phyloP scores from a whole-genome alignment of 2,113 vertebrate genomes.

The Bambusicola thoracicus region DNA sequence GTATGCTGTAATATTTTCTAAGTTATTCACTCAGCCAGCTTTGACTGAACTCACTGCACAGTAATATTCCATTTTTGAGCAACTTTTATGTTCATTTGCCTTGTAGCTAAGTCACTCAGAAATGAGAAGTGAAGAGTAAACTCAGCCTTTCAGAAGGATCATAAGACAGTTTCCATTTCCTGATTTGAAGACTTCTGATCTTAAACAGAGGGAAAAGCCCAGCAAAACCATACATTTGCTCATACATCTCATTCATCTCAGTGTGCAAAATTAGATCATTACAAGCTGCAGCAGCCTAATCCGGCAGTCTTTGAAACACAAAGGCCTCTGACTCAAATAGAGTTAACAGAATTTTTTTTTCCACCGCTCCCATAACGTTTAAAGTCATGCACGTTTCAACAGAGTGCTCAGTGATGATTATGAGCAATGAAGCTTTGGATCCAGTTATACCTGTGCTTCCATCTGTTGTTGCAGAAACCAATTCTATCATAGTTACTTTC shows the following conservation, averaged over 20 bases:
- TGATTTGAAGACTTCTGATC: not conserved
- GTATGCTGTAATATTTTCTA: not conserved
- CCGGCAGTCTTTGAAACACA: conserved; percentile 30
- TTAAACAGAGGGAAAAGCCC: not conserved
- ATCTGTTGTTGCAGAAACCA: conserved; percentile 52
- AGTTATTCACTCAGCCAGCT: not conserved
- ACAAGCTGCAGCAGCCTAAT: conserved; percentile 14
- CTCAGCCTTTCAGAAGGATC: not conserved
- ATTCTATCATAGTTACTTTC: conserved; percentile 27
- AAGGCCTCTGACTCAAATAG: conserved; percentile 12
- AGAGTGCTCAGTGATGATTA: conserved; percentile 15
- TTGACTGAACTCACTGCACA: not conserved
- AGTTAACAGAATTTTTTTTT: conserved; percentile 7
- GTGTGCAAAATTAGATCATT: conserved; percentile 10
- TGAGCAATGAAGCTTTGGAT: conserved; percentile 40
- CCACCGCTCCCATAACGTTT: not conserved
- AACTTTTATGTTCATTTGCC: conserved; percentile 3
- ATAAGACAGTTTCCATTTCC: conserved; percentile 2
- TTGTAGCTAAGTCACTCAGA: not conserved
- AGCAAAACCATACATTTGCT: conserved; percentile 8
- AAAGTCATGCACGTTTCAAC: conserved; percentile 20
- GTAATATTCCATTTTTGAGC: not conserved
- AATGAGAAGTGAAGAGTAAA: conserved; percentile 22
- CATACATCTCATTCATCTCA: not conserved
- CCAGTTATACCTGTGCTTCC: conserved; percentile 32